Percentiles rank a stretch among this genome's conserved stretches.
Conservation (phyloP, 2,797 vertebrate species). For the Rhodeus uyekii region DNA sequence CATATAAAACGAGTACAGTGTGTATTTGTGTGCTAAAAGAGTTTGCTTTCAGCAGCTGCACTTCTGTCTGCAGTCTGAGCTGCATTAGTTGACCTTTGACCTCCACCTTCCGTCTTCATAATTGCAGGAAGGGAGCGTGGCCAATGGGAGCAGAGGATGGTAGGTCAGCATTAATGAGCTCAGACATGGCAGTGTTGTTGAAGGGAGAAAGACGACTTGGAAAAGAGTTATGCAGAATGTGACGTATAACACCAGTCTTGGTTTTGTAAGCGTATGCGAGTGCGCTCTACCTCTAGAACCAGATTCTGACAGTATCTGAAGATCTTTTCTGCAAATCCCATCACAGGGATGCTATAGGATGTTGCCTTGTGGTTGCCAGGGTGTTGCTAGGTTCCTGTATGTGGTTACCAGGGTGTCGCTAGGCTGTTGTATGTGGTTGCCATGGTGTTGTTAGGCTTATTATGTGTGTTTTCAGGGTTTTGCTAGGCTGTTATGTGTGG, state of each 20-base stretch:
- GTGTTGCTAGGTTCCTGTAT: not conserved
- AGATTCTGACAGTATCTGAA: not conserved
- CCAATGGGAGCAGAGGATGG: constrained; percentile 72
- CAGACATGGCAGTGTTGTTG: constrained; percentile 52
- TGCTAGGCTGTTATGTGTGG: too few relatives aligned
- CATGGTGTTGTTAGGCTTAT: too few relatives aligned
- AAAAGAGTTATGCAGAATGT: not conserved
- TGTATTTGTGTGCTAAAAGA: not conserved
- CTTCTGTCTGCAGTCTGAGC: constrained; percentile 39
- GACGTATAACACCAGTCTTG: not conserved
- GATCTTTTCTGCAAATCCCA: not conserved
- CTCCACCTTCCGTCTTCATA: constrained; percentile 80
- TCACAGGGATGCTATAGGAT: not conserved
- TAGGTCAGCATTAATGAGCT: constrained; percentile 77
- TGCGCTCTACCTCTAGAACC: not conserved
- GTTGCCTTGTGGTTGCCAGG: not conserved
- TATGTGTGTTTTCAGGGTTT: not conserved
- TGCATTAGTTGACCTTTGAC: constrained; percentile 77
- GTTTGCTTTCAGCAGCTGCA: not conserved
- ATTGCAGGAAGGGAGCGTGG: constrained; percentile 82
- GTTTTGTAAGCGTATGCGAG: too few relatives aligned
- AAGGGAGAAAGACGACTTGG: too few relatives aligned
- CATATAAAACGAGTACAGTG: not conserved
- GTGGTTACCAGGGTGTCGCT: too few relatives aligned
- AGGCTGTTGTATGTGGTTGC: too few relatives aligned